Base-by-base conservation (phyloP, 1,140 invertebrate species). In the Drosophila oshimai region DNA sequence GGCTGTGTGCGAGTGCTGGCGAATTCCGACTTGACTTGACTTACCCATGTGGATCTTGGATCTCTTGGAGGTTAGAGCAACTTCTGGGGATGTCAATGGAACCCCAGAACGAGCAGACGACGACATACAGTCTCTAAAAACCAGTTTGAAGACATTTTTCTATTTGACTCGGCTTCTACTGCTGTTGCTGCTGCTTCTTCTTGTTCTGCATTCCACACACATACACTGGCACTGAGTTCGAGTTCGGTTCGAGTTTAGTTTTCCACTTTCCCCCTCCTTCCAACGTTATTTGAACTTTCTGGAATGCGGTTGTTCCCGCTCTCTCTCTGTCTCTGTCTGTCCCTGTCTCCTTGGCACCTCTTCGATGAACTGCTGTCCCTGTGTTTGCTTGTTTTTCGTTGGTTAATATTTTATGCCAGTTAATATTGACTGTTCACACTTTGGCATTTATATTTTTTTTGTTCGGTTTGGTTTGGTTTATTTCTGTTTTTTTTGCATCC, bases 231-330 rank as follows among this genome's bases (percentile, higher is more conserved):
- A 75, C 44, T 61, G 36, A 81, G 72, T 68, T 68, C 46, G 29
- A 74, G 37, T 47, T 51, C 36, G 73, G 44, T 70, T 73, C 15
- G 61, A 44, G 50, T 54, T 54, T 44, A 83, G 77, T 83, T 83
- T 74, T 83, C 76, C 73, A 78, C 74, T 71, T 80, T 75, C 71
- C 76, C 76, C 64, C 55, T 7, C 51, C 39, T 46, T 33, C 44
- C 54, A 67, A 71, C 60, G 80, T 64, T 84, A 84, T 86, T 89
- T 88, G 74, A 88, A 88, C 83, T 87, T 75, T 77, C 73, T 88
- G 84, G 84, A 89, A 89, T 89, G 84, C 75, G 75, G 84, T 80
- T 86, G 73, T 73, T 67, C 75, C 72, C 84, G 79, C 76, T 89
- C 78, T 60, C 26, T 46, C 58, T 51, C 47, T 54, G 69, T 71